phyloP scores from a whole-genome alignment of 2,797 vertebrate genomes.

The Columba guinea region DNA sequence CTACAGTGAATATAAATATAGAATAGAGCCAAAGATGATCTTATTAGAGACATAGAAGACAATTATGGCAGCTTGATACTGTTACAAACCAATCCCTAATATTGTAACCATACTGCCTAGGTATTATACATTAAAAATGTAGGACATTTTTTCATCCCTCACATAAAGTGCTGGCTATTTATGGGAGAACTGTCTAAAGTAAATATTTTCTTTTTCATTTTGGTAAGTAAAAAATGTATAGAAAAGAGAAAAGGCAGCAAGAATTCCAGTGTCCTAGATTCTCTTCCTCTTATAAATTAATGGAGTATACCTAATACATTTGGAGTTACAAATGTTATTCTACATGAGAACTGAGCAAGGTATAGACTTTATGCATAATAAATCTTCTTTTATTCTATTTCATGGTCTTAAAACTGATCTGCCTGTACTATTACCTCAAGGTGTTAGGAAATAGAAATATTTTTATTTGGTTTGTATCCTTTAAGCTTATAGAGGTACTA shows the following conservation, averaged over 20 bases:
- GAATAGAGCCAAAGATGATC: background rate
- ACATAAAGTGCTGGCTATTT: background rate
- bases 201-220: background rate
- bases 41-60: background rate
- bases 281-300: background rate
- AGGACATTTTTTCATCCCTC: background rate
- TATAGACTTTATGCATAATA: conserved; percentile 39
- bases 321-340: conserved; percentile 23
- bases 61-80: background rate
- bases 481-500: background rate
- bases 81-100: background rate
- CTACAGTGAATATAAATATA: background rate
- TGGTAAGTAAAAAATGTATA: background rate
- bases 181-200: background rate
- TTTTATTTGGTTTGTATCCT: background rate
- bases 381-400: conserved; percentile 29
- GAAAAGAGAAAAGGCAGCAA: background rate
- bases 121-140: background rate
- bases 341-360: background rate
- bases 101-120: background rate
- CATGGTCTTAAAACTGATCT: conserved; percentile 11
- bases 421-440: background rate
- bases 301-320: background rate
- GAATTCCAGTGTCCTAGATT: background rate
- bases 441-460: background rate